phyloP scores from a whole-genome alignment of 1,140 invertebrate species.

The Drosophila asahinai region DNA sequence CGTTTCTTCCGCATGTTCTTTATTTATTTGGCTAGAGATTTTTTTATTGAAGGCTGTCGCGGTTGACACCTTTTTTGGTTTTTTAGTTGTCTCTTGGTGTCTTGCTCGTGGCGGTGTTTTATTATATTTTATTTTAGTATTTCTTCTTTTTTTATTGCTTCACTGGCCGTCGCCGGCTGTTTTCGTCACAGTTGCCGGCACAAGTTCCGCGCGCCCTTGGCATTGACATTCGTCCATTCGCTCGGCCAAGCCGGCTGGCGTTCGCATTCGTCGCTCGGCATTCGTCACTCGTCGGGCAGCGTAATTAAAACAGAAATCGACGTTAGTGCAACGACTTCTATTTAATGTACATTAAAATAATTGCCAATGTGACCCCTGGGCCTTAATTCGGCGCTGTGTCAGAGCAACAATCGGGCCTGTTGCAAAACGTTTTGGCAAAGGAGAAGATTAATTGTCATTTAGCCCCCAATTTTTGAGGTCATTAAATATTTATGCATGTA shows the following conservation, averaged over 20 bases:
- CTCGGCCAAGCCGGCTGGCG: not conserved
- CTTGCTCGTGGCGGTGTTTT: slow-evolving; percentile 31
- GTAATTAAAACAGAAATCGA: slow-evolving; percentile 24
- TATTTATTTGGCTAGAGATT: slow-evolving; percentile 3
- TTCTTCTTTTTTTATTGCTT: slow-evolving; percentile 40
- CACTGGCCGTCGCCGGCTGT: slow-evolving; percentile 20
- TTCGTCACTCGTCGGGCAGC: slow-evolving; percentile 8
- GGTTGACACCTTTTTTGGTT: slow-evolving; percentile 54
- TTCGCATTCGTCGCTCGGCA: not conserved
- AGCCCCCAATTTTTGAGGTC: not conserved
- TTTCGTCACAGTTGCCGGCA: slow-evolving; percentile 56
- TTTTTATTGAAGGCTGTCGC: slow-evolving; percentile 51
- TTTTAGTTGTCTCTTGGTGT: slow-evolving; percentile 13
- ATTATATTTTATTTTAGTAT: slow-evolving; percentile 1
- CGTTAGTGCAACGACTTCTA: slow-evolving; percentile 39
- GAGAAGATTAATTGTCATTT: slow-evolving; percentile 7
- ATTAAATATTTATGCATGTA: slow-evolving; percentile 3
- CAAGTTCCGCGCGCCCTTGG: slow-evolving; percentile 51
- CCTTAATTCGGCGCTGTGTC: not conserved
- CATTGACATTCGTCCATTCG: slow-evolving; percentile 43
- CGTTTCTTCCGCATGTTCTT: slow-evolving; percentile 49
- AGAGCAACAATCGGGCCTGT: not conserved
- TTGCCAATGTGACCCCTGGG: slow-evolving; percentile 17
- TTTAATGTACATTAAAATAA: slow-evolving; percentile 48
- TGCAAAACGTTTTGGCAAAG: slow-evolving; percentile 1